These are phyloP conservation scores for Lamprotornis superbus DNA, from an alignment of 2,113 vertebrate genomes.

Conservation along the genomic window DNA sequence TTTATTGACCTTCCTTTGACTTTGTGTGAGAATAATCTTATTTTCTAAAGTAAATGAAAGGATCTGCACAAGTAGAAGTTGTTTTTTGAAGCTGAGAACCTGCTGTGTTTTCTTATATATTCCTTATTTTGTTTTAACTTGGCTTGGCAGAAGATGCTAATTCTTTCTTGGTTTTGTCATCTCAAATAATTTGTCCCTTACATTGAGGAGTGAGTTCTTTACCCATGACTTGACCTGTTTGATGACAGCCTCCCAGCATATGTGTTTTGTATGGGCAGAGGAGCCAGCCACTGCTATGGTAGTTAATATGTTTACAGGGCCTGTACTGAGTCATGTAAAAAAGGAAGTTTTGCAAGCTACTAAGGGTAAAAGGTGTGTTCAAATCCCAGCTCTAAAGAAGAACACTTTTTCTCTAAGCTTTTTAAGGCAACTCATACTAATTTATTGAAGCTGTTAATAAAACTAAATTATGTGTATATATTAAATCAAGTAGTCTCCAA, in stretches of 20 bases:
- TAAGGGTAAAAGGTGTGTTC: not conserved
- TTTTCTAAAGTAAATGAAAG: not conserved
- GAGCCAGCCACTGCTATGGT: not conserved
- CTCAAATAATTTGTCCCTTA: not conserved
- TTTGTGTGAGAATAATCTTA: not conserved
- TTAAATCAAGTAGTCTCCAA: not conserved
- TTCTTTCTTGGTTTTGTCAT: not conserved
- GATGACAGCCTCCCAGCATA: not conserved
- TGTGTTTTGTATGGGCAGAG: not conserved
- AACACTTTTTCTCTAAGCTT: not conserved
- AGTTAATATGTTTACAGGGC: not conserved
- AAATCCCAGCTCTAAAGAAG: not conserved
- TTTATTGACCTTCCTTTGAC: not conserved
- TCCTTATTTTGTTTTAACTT: not conserved
- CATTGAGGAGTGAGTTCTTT: not conserved
- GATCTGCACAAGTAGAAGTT: not conserved
- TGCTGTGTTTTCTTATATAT: not conserved
- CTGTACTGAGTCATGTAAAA: not conserved
- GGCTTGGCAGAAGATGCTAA: not conserved
- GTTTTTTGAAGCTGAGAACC: not conserved
- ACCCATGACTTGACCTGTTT: not conserved
- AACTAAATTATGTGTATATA: accelerated
- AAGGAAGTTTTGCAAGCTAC: not conserved
- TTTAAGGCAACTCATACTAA: not conserved
- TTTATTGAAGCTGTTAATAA: not conserved